Evolutionary conservation across 37 sponge, comb jelly and placozoan genomes (phyloP), one percentile per base, ranked within the genome.

Genomic region (Ianthella basta): DNA sequence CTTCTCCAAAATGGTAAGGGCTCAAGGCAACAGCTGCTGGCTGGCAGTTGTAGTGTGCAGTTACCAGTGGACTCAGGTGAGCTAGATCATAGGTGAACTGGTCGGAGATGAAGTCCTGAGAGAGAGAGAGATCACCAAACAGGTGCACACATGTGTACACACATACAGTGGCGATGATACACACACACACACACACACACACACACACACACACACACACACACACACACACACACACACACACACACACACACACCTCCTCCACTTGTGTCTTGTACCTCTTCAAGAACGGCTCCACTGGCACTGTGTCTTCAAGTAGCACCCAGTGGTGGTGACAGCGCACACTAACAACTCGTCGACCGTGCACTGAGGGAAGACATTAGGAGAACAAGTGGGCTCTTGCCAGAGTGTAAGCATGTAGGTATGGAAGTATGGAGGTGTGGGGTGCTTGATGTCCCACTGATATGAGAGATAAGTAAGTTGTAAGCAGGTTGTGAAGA

Each of bases 61-160:
- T 13, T 12, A 19, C 37, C 78, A 75, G 53, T 32, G 33, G 37
- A 39, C 1, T 21, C 78, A 75, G 54, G 13, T 25, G 64, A 61
- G 29, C 12, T 1, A 69, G 32, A 6, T 69, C 70, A 33, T 69
- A 69, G 32, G 34, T n/a, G 70, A 30, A 69, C 18, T 18, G 44
- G 40, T 75, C 78, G 6, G 78, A 41, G 21, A 75, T 23, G 78
- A 50, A 75, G 78, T 75, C 54, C 78, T 75, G 78, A 34, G 68
- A 16, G 29, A 25, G 25, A 66, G 29, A 66, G 23, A 24, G 29
- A 8, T 44, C 8, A 8, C 6, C 50, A 44, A 8, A 44, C 50
- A 3, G 8, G 50, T 8, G 8, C 50, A 44, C 50, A 44, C 50
- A 44, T 8, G 50, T 44, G 8, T 8, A 44, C 8, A 44, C 50